Percentiles rank a stretch among this genome's conserved stretches.
Conservation (phyloP, 2,113 vertebrate genomes). For the Argyrosomus japonicus region DNA sequence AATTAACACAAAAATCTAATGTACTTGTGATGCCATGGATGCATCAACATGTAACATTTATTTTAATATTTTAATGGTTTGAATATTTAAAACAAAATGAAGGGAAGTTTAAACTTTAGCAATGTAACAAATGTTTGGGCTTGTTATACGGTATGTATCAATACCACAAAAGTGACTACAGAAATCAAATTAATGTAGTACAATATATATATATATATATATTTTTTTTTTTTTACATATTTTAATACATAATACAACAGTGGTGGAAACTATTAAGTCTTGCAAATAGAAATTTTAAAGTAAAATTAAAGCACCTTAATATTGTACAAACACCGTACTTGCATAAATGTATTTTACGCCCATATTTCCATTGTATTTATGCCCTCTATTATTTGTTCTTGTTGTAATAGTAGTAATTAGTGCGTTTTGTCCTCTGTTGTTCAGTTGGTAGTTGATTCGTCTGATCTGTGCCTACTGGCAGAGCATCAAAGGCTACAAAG, state of each 20-base stretch:
- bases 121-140: not conserved
- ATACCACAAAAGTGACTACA: not conserved
- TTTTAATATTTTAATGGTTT: not conserved
- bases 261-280: not conserved
- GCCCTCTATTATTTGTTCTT: not conserved
- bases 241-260: not conserved
- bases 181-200: not conserved
- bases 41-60: not conserved
- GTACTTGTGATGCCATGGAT: too few relatives aligned
- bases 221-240: too few relatives aligned
- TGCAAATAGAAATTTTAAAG: not conserved
- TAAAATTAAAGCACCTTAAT: not conserved
- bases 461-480: not conserved
- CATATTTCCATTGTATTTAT: not conserved
- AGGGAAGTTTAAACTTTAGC: not conserved
- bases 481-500: slow-evolving; percentile 6
- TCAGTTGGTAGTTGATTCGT: slow-evolving; percentile 3
- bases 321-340: not conserved
- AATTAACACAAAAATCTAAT: not conserved
- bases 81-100: not conserved
- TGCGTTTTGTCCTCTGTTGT: slow-evolving; percentile 31
- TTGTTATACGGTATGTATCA: not conserved
- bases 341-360: not conserved
- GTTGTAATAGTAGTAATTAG: slow-evolving; percentile 31
- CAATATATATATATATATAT: too few relatives aligned